Evolutionary conservation across 2,888 invertebrate genomes (phyloP), one percentile per base, ranked within the genome.

Genomic region (Tetrapedia diversipes): DNA sequence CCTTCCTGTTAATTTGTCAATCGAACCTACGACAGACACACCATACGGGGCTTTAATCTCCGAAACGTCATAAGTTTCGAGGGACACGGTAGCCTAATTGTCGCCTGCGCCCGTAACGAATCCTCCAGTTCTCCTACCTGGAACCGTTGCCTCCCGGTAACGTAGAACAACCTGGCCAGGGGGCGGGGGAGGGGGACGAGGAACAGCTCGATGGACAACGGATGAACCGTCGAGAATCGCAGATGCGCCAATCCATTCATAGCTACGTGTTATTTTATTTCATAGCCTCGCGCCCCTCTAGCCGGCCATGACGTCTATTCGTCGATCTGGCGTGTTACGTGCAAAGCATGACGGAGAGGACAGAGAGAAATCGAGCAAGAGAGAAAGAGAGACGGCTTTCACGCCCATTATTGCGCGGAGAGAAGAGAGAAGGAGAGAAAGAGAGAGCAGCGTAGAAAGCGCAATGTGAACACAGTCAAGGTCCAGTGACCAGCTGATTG

Each of bases 381-480:
- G 57, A 53, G 45, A 70, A n/a, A n/a, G n/a, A n/a, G n/a, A n/a
- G n/a, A n/a, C n/a, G 60, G 66, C 45, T 73, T 72, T 75, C 83
- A 77, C 83, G 82, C 76, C 72, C 76, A 56, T 80, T 80, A 81
- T 79, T 74, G 70, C 69, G 57, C 53, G 65, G 27, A 66, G 37
- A n/a, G 43, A 59, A 43, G 24, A 37, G 45, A 51, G 70, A 72
- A 24, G 64, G 57, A 66, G 56, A 24, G 57, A 49, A 47, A 54
- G 39, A 64, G 56, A 73, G 63, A 73, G 78, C 63, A 72, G 72
- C 73, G 80, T 79, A 78, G 81, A 80, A 77, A 86, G 88, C 87
- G 88, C 90, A 90, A 91, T 91, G 91, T 91, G 91, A 91, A 91
- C 89, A 91, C 86, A 90, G 91, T 91, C 89, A 90, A 90, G 91